Conservation (phyloP, 1,140 invertebrate species). For the Ylistrum balloti region DNA sequence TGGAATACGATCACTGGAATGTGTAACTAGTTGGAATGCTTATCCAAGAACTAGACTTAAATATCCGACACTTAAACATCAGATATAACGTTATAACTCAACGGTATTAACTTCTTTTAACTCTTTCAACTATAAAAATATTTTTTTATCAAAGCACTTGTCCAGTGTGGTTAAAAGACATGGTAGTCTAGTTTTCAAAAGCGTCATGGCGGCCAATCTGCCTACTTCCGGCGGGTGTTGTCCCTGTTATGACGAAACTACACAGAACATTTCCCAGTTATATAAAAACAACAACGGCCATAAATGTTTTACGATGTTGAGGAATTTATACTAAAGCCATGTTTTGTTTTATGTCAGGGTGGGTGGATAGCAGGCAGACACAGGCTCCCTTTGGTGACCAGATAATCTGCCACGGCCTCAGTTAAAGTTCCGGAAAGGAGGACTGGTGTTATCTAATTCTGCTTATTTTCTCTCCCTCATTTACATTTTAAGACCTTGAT, state of each 20-base stretch:
- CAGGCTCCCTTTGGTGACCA: neutral
- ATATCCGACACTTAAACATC: neutral
- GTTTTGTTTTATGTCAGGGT: neutral
- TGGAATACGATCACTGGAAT: neutral
- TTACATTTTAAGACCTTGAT: neutral
- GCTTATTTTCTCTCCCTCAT: neutral
- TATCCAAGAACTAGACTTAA: neutral
- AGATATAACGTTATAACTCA: neutral
- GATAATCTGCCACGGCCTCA: neutral
- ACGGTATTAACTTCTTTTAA: constrained; percentile 2
- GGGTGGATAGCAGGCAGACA: neutral
- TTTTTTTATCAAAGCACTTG: neutral
- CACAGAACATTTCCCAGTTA: neutral
- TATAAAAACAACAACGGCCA: neutral
- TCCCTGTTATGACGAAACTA: neutral
- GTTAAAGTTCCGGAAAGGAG: neutral
- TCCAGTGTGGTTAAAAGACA: neutral
- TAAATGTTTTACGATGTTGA: constrained; percentile 12
- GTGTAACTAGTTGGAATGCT: neutral
- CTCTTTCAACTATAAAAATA: neutral
- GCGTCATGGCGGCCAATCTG: neutral
- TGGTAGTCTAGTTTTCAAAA: neutral
- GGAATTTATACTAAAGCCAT: neutral
- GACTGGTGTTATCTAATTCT: neutral
- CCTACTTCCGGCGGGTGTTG: neutral